phyloP scores from a whole-genome alignment of 1,140 invertebrate species.

The Tribolium madens region DNA sequence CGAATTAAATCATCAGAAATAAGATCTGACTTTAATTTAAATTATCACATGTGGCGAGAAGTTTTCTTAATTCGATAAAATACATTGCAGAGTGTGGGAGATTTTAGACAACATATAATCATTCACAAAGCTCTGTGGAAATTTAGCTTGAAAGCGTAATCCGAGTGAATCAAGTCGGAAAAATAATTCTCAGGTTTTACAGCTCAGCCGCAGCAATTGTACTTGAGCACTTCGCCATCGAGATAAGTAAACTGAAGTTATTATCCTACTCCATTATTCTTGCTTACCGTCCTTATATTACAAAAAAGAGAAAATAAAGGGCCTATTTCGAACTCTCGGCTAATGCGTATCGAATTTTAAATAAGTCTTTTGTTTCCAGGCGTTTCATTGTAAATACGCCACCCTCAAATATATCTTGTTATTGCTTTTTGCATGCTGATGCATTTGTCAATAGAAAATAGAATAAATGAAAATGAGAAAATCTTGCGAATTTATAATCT shows the following conservation, averaged over 20 bases:
- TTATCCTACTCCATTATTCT: conserved; percentile 55
- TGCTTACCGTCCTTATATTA: conserved; percentile 42
- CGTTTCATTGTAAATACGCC: conserved; percentile 30
- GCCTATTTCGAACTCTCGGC: conserved; percentile 27
- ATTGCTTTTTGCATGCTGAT: conserved; percentile 11
- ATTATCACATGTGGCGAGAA: conserved; percentile 7
- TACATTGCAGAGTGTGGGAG: conserved; percentile 37
- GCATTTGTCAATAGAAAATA: conserved; percentile 4
- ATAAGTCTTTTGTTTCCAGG: conserved; percentile 41
- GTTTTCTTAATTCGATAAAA: conserved; percentile 18
- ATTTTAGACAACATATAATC: conserved; percentile 41
- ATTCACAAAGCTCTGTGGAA: conserved; percentile 39
- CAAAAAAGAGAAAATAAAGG: conserved; percentile 41
- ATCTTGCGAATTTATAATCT: too few relatives aligned
- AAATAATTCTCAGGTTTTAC: conserved; percentile 53
- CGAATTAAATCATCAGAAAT: too few relatives aligned
- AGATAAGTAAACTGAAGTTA: conserved; percentile 55
- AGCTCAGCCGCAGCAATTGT: conserved; percentile 50
- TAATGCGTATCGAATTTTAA: conserved; percentile 39
- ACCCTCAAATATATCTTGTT: conserved; percentile 19
- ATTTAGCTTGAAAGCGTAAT: conserved; percentile 51
- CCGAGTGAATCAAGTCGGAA: conserved; percentile 53
- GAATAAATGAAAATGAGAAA: too few relatives aligned
- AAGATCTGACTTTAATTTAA: neutral
- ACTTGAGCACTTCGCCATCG: conserved; percentile 42